These are phyloP conservation scores for Myripristis murdjan DNA, from an alignment of 2,797 vertebrate genomes.

Conservation along the genomic window DNA sequence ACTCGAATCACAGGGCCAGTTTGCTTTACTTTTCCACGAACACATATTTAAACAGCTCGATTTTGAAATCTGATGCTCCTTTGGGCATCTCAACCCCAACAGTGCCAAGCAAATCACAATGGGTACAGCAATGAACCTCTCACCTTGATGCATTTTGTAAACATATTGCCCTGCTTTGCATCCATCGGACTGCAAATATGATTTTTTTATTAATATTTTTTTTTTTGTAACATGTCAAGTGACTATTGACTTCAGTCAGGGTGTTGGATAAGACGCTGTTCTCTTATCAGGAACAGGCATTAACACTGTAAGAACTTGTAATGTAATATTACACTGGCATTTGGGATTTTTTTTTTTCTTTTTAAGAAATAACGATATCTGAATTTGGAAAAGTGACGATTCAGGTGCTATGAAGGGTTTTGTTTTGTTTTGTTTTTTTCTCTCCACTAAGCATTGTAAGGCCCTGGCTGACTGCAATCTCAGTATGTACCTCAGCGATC, in stretches of 20 bases:
- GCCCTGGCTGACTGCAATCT: slow-evolving; percentile 61
- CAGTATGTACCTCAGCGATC: slow-evolving; percentile 58
- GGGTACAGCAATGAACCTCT: not conserved
- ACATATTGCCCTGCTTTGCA: not conserved
- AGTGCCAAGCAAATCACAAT: not conserved
- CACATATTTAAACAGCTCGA: too few relatives aligned
- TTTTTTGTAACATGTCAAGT: not conserved
- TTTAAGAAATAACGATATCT: slow-evolving; percentile 39
- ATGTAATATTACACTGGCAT: slow-evolving; percentile 29
- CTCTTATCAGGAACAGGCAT: too few relatives aligned
- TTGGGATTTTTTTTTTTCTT: slow-evolving; percentile 44
- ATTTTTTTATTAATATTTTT: too few relatives aligned
- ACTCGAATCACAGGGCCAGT: too few relatives aligned
- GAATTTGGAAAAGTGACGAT: slow-evolving; percentile 48
- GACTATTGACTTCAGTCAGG: not conserved
- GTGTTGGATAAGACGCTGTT: slow-evolving; percentile 3
- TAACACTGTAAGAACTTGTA: slow-evolving; percentile 1
- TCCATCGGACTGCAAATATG: not conserved
- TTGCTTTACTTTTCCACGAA: too few relatives aligned
- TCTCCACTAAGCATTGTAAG: slow-evolving; percentile 23
- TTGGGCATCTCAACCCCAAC: not conserved
- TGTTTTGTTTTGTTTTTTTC: too few relatives aligned
- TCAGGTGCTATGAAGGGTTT: slow-evolving; percentile 43
- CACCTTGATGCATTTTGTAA: not conserved
- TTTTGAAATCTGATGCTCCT: not conserved